Evolutionary conservation across 2,888 invertebrate species (phyloP), one percentile per base, ranked within the genome.

Genomic region (Girardia tigrina): DNA sequence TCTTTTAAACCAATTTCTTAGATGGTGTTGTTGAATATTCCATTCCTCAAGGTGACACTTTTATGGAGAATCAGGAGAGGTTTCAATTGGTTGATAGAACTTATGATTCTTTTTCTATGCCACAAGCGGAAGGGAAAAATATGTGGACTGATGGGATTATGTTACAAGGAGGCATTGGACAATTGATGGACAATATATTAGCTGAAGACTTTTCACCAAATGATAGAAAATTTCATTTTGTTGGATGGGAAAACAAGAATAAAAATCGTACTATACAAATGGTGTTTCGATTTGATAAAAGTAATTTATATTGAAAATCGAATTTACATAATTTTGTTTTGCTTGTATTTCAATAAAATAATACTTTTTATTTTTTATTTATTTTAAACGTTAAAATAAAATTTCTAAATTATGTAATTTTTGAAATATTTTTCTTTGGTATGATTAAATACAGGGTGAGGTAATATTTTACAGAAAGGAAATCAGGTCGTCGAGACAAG

Each of bases 11-110:
- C n/a, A 56, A 8, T n/a, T n/a, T n/a, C n/a, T n/a, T 16, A 56
- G 56, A 56, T 16, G 56, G 56, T 20, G 56, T 56, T n/a, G 56
- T 56, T 56, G 56, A 56, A 56, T 56, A 56, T 56, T 56, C 56
- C n/a, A 56, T 56, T 20, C 56, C 56, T 8, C 56, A 56, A 56
- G 56, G 56, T 6, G 56, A 56, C 23, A 23, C 4, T 56, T 56
- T 56, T 56, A 56, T n/a, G n/a, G 20, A 8, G 6, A 2, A 56
- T 56, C 56, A 56, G 56, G 2, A 2, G n/a, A 4, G n/a, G 23
- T 56, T 2, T 56, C 56, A n/a, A 56, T 56, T 56, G n/a, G 23
- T 56, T n/a, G 56, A 56, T 56, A n/a, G n/a, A 56, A 56, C n/a
- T 20, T 56, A 56, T 56, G 56, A 56, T 56, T 6, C 8, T 4